Evolutionary conservation across 2,113 vertebrate species (phyloP).

Genomic region (Pleuronectes platessa): DNA sequence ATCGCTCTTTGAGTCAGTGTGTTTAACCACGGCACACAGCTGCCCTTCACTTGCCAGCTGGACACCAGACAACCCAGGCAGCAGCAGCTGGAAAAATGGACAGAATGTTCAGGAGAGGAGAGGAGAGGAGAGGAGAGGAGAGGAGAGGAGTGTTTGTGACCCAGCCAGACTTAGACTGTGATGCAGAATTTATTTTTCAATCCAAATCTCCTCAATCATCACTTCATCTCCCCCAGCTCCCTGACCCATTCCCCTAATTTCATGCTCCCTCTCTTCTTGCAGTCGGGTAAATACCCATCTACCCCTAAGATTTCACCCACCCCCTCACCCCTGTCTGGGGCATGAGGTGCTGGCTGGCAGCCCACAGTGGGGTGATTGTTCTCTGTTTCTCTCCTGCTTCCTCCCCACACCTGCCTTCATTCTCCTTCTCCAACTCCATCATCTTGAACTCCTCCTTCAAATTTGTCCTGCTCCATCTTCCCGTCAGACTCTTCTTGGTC

Average conservation of each 20-base stretch:
- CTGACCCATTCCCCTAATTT: constrained; percentile 20
- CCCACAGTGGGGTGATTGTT: constrained; percentile 48
- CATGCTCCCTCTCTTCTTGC: constrained; percentile 18
- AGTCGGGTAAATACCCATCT: constrained; percentile 40
- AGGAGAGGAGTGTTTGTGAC: constrained; percentile 23
- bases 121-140: neutral
- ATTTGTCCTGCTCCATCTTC: constrained; percentile 4
- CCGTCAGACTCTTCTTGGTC: neutral
- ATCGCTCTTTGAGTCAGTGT: constrained; percentile 47
- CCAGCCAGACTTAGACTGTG: constrained; percentile 31
- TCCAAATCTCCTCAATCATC: constrained; percentile 44
- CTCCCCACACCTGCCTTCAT: constrained; percentile 21
- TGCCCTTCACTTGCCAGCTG: constrained; percentile 71
- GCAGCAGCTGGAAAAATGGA: constrained; percentile 79
- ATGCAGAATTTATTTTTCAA: constrained; percentile 39
- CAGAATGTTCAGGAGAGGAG: constrained; percentile 75
- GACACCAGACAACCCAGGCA: constrained; percentile 72
- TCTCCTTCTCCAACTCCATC: constrained; percentile 3
- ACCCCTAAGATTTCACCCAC: neutral
- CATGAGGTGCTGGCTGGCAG: constrained; percentile 30
- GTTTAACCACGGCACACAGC: constrained; percentile 68
- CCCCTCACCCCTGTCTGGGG: constrained; percentile 1
- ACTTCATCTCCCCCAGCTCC: constrained; percentile 1
- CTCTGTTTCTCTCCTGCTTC: neutral
- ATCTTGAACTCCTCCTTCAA: neutral